Conservation (phyloP, 2,113 vertebrate species). For the Coturnix japonica region DNA sequence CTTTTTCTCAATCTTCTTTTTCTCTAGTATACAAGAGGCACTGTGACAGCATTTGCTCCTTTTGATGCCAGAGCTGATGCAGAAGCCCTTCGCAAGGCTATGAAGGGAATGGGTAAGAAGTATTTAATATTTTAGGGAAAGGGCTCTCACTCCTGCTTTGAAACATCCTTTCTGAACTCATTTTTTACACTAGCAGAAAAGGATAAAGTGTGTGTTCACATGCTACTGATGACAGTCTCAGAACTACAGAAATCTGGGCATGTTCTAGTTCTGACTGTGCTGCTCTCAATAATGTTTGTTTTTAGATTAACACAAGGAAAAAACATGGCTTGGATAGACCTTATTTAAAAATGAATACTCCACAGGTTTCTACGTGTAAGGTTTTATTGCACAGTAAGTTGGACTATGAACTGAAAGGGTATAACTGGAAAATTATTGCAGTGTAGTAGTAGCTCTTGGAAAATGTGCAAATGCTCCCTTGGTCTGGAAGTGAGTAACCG, state of each 20-base stretch:
- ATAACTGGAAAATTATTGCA: not conserved
- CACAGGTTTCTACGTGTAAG: not conserved
- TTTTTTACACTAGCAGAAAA: not conserved
- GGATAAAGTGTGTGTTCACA: fast-evolving
- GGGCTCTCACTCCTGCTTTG: not conserved
- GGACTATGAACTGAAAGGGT: not conserved
- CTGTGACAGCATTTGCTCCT: slow-evolving; percentile 83
- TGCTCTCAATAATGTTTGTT: not conserved
- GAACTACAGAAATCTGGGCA: fast-evolving
- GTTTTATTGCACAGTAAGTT: not conserved
- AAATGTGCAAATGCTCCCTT: fast-evolving
- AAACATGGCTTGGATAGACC: not conserved
- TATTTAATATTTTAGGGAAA: not conserved
- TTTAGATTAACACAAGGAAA: not conserved
- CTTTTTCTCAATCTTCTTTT: not conserved
- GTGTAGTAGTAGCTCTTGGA: not conserved
- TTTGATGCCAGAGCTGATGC: slow-evolving; percentile 92
- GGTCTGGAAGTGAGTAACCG: not conserved
- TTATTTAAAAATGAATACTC: not conserved
- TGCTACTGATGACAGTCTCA: not conserved
- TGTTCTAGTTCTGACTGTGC: not conserved
- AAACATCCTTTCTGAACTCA: not conserved
- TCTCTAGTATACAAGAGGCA: slow-evolving; percentile 82
- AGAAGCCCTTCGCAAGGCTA: slow-evolving; percentile 90
- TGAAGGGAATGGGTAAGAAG: slow-evolving; percentile 93